phyloP scores from a whole-genome alignment of 2,797 vertebrate species.

The Malacoraja senta region DNA sequence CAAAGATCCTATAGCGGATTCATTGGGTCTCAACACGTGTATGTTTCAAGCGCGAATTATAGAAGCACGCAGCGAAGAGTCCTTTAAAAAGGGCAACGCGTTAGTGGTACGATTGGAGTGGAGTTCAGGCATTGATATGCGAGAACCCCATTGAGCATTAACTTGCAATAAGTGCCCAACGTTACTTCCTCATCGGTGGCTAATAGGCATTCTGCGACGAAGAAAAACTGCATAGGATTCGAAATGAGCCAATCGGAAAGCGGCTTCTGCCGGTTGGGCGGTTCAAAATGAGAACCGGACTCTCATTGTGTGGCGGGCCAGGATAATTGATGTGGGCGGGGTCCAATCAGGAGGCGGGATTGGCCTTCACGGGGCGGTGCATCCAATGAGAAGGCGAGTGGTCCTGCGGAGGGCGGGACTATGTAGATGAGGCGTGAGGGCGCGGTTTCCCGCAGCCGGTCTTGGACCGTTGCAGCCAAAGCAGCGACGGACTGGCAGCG shows the following conservation, averaged over 20 bases:
- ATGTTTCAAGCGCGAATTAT: neutral
- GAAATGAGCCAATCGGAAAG: neutral
- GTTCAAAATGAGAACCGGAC: fast-evolving
- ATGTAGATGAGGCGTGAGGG: too few species aligned
- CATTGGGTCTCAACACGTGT: neutral
- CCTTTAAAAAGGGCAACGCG: neutral
- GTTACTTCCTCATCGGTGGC: neutral
- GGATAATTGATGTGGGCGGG: neutral
- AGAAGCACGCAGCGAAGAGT: neutral
- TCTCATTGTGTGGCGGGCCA: neutral
- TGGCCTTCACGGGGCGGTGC: fast-evolving
- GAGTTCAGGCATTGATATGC: too few species aligned
- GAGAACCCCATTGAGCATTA: neutral
- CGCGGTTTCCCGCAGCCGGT: too few species aligned
- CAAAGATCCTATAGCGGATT: too few species aligned
- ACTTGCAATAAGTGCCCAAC: too few species aligned
- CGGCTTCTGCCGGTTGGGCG: neutral
- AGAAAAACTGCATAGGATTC: neutral
- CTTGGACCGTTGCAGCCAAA: too few species aligned
- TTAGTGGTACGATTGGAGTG: neutral
- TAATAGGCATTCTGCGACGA: neutral
- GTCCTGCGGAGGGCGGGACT: neutral
- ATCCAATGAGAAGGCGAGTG: neutral
- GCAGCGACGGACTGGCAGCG: too few species aligned
- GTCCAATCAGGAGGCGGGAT: neutral